Evolutionary conservation across 1,140 invertebrate genomes (phyloP), one percentile per base, ranked within the genome.

Genomic region (Triops cancriformis): DNA sequence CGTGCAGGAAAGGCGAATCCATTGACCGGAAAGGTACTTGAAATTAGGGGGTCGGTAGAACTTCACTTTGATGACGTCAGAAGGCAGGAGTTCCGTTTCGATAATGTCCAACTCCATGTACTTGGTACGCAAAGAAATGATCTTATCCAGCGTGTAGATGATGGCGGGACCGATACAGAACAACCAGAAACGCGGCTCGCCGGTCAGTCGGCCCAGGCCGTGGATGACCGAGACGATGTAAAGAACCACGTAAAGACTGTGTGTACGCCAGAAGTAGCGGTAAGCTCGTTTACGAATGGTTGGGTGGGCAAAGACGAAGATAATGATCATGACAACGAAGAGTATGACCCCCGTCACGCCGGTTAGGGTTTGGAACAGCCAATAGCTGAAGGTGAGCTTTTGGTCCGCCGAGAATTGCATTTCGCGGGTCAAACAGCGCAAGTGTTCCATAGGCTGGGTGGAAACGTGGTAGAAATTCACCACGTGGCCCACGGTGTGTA

Each of bases 381-480:
- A 98, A 82, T 93, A 97, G 0, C 92, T 91, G 74, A 98, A 95
- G 14, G 93, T 94, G 0, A 95, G 94, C 81, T 92, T 90, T 76
- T 93, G 93, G 83, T 98, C 95, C 0, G 94, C 95, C 10, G 95
- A 92, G 83, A 97, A 98, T 83, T 92, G 91, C 74, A 98, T 90
- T 86, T 98, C 97, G 79, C 95, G 92, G 0, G 98, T 98, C 1
- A 99, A 87, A 85, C 98, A 99, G 27, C 93, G 89, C 11, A 99
- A 87, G 85, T 98, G 94, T 82, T 95, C 94, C 0, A 98, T 88
- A 0, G 97, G 96, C 83, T 99, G 98, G 0, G 96, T 99, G 1
- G 95, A 96, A 0, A 99, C 93, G 82, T 99, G 97, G 85, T 99
- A 99, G 85, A 99, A 99, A 85, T 99, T 99, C 27, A 99, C 94